Evolutionary conservation across 2,113 vertebrate species (phyloP).

Genomic region (Dicentrarchus labrax): DNA sequence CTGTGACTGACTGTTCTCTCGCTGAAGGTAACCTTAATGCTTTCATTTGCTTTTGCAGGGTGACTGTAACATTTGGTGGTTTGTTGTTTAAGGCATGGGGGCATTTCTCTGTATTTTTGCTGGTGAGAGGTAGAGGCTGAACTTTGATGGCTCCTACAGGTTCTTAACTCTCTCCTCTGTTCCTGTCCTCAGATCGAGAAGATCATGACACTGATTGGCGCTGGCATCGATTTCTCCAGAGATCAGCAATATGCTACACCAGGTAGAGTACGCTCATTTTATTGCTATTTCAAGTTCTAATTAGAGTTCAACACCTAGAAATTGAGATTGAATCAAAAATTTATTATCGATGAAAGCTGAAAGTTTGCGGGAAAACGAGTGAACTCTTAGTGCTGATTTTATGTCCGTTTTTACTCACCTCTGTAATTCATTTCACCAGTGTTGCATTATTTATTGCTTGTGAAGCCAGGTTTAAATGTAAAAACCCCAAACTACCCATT

Average conservation of each 20-base stretch:
- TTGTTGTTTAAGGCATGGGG: slow-evolving; percentile 29
- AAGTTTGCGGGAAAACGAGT: neutral
- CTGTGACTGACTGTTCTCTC: neutral
- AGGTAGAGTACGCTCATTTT: slow-evolving; percentile 85
- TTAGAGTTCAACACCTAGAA: neutral
- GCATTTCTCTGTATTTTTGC: slow-evolving; percentile 30
- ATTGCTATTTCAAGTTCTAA: neutral
- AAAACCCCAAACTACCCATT: neutral
- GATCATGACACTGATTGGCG: slow-evolving; percentile 98
- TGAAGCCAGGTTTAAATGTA: neutral
- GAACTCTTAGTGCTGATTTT: neutral
- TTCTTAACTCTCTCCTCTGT: slow-evolving; percentile 59
- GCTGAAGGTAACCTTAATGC: neutral
- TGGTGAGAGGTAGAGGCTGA: slow-evolving; percentile 56
- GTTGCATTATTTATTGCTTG: slow-evolving; percentile 12
- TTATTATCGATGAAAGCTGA: neutral
- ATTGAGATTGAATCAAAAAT: neutral
- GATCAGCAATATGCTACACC: slow-evolving; percentile 91
- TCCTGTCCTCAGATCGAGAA: slow-evolving; percentile 93
- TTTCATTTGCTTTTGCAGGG: slow-evolving; percentile 21
- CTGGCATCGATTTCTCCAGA: slow-evolving; percentile 96
- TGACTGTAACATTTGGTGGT: slow-evolving; percentile 18
- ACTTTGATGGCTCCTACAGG: neutral
- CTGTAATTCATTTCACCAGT: neutral
- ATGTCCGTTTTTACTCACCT: slow-evolving; percentile 5